phyloP scores from a whole-genome alignment of 2,113 vertebrate species.

The Gadus macrocephalus region DNA sequence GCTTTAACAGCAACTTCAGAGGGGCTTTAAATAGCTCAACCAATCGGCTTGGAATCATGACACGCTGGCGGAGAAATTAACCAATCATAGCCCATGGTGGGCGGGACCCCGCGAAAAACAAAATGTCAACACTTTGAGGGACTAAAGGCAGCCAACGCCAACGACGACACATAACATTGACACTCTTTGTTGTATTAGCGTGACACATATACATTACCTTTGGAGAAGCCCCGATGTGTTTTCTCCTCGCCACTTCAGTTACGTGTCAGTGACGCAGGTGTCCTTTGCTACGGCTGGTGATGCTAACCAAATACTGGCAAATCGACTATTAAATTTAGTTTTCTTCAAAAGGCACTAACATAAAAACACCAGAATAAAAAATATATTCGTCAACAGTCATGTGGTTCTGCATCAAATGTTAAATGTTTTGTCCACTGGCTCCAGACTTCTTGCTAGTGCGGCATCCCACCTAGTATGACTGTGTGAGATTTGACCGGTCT shows the following conservation, averaged over 20 bases:
- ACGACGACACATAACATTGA: neutral
- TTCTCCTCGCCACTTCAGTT: neutral
- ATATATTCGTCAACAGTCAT: neutral
- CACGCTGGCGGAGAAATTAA: neutral
- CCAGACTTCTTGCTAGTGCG: too few relatives aligned
- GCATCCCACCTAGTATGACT: too few relatives aligned
- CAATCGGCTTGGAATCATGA: neutral
- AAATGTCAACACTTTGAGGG: neutral
- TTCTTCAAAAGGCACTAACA: neutral
- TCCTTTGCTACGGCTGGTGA: neutral
- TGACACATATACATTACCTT: neutral
- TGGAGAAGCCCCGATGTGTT: neutral
- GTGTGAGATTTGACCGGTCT: too few relatives aligned
- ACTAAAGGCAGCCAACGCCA: neutral
- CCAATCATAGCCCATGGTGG: slow-evolving; percentile 30
- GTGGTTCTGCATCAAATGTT: neutral
- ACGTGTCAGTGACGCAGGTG: neutral
- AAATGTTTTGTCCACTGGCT: too few relatives aligned
- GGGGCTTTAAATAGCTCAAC: neutral
- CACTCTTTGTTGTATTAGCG: neutral
- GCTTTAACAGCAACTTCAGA: too few relatives aligned
- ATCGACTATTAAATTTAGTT: neutral
- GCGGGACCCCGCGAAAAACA: slow-evolving; percentile 48
- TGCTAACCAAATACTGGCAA: neutral
- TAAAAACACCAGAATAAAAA: neutral